A percentile compares a stretch with the other conserved stretches of the same genome.
Conservation (phyloP, 2,888 invertebrate genomes). For the Neelides folsomi region DNA sequence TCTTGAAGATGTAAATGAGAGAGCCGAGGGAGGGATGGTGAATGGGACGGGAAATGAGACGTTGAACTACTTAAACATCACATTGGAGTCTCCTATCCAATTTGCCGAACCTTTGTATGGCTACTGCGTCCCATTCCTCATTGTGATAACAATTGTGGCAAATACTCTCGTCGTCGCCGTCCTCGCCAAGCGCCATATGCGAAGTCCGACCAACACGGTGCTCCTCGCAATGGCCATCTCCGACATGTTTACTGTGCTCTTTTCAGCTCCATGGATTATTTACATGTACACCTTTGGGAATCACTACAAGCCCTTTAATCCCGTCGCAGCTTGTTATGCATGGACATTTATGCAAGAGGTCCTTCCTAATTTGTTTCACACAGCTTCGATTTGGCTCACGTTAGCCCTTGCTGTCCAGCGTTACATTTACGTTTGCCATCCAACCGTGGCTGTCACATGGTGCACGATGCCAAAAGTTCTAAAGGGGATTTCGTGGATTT, state of each 20-base stretch:
- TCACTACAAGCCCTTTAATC: slow-evolving; percentile 66
- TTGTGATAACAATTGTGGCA: slow-evolving; percentile 74
- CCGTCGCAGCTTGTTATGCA: slow-evolving; percentile 60
- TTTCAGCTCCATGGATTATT: slow-evolving; percentile 80
- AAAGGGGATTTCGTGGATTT: slow-evolving; percentile 43
- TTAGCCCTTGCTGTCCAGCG: slow-evolving; percentile 79
- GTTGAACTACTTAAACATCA: slow-evolving; percentile 47
- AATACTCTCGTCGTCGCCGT: slow-evolving; percentile 85
- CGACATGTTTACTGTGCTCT: slow-evolving; percentile 81
- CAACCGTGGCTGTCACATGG: slow-evolving; percentile 67
- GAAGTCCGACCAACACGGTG: slow-evolving; percentile 81
- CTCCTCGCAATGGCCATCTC: slow-evolving; percentile 91
- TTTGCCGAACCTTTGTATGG: slow-evolving; percentile 60
- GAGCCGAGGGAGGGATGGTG: too few species aligned
- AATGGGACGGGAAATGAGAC: too few species aligned
- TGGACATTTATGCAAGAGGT: slow-evolving; percentile 48
- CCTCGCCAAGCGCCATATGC: slow-evolving; percentile 76
- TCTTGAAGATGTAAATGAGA: too few species aligned
- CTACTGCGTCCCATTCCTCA: slow-evolving; percentile 67
- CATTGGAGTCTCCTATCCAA: slow-evolving; percentile 51
- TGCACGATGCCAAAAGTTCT: slow-evolving; percentile 46
- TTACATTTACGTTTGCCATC: slow-evolving; percentile 90
- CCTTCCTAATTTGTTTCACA: slow-evolving; percentile 79
- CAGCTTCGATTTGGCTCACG: slow-evolving; percentile 86
- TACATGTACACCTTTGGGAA: slow-evolving; percentile 84